phyloP scores from a whole-genome alignment of 2,888 invertebrate species.

The Noctua janthe region DNA sequence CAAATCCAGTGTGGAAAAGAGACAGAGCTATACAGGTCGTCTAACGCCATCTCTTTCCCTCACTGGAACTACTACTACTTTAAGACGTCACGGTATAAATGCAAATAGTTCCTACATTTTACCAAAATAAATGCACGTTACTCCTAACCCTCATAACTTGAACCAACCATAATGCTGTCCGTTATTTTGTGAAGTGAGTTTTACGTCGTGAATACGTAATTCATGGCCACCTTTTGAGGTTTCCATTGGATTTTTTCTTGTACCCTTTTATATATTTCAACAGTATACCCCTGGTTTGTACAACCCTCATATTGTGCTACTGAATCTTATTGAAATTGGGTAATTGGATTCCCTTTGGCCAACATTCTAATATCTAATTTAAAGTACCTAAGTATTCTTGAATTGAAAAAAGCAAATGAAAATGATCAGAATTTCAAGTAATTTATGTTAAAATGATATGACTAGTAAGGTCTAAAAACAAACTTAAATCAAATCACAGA shows the following conservation, averaged over 20 bases:
- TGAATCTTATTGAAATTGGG: constrained; percentile 47
- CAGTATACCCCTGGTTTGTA: constrained; percentile 44
- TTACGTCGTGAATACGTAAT: constrained; percentile 79
- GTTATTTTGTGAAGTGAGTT: constrained; percentile 79
- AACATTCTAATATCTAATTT: constrained; percentile 17
- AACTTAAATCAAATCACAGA: neutral
- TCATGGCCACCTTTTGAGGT: constrained; percentile 73
- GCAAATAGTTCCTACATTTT: constrained; percentile 6
- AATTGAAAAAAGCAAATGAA: neutral
- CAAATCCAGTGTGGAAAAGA: too few species aligned
- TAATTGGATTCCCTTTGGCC: constrained; percentile 33
- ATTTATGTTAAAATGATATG: neutral
- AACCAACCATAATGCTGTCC: constrained; percentile 69
- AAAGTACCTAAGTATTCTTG: neutral
- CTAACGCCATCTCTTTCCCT: too few species aligned
- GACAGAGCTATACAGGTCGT: too few species aligned
- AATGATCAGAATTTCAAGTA: neutral
- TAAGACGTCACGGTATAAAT: too few species aligned
- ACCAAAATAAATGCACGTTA: neutral
- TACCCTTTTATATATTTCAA: constrained; percentile 64
- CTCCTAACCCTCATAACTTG: constrained; percentile 60
- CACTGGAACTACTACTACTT: too few species aligned
- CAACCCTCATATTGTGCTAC: constrained; percentile 29
- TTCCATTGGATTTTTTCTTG: constrained; percentile 69
- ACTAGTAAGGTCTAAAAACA: neutral